A percentile compares a stretch with the other conserved stretches of the same genome.
Evolutionary conservation across 2,888 invertebrate species (phyloP).

Genomic region (Habroteleia sp.): DNA sequence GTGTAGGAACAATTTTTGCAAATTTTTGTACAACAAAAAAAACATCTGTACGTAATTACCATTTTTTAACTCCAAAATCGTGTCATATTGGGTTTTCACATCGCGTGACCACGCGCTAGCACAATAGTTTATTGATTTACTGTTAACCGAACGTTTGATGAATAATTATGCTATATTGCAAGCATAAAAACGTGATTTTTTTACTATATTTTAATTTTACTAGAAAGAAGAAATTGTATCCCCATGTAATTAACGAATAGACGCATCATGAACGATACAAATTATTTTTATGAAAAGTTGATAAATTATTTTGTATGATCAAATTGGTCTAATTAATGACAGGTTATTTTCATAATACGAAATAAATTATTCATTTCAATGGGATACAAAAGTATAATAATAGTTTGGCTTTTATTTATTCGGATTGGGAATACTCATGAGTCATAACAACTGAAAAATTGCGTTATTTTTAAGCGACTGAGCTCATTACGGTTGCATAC

Average conservation of each 20-base stretch:
- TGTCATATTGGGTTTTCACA: constrained; percentile 51
- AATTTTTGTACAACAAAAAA: constrained; percentile 36
- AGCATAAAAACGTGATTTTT: constrained; percentile 16
- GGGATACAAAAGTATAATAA: no score
- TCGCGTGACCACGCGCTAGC: constrained; percentile 56
- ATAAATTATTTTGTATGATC: no score
- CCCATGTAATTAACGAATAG: constrained; percentile 11
- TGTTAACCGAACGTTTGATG: constrained; percentile 47
- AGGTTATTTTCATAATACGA: no score
- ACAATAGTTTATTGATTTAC: constrained; percentile 60
- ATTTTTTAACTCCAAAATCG: constrained; percentile 58
- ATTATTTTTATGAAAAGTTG: no score
- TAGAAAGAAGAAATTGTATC: background rate
- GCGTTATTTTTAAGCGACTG: no score
- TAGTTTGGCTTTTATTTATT: no score
- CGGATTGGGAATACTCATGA: no score
- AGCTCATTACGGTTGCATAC: no score
- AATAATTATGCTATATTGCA: constrained; percentile 47
- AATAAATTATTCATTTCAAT: constrained; percentile 17
- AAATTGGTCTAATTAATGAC: no score
- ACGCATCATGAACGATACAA: no score
- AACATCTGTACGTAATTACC: constrained; percentile 34
- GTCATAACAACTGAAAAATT: no score
- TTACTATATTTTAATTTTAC: constrained; percentile 4
- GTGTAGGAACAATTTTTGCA: no score